Evolutionary conservation across 2,113 vertebrate species (phyloP).

Genomic region (Corythoichthys intestinalis): DNA sequence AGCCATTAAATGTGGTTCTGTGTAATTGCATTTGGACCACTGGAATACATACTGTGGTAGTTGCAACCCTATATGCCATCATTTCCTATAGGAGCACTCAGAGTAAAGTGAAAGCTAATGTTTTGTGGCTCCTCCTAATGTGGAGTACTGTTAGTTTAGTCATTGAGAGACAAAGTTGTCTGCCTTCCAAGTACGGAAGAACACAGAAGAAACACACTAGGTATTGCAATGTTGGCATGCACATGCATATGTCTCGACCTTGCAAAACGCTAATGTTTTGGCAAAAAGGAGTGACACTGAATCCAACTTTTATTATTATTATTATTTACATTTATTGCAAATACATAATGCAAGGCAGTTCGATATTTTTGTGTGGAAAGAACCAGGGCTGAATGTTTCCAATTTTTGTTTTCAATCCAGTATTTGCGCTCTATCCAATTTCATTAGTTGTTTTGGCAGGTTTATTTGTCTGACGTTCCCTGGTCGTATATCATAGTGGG

Average conservation of each 20-base stretch:
- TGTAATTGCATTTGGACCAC: constrained; percentile 57
- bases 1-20: constrained; percentile 50
- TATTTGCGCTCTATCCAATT: constrained; percentile 54
- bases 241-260: constrained; percentile 4
- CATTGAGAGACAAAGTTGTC: constrained; percentile 34
- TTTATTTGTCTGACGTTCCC: constrained; percentile 40
- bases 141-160: constrained; percentile 55
- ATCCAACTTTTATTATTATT: neutral
- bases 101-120: constrained; percentile 64
- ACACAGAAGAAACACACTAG: neutral
- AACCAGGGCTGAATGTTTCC: constrained; percentile 26
- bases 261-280: constrained; percentile 9
- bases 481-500: constrained; percentile 50
- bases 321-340: neutral
- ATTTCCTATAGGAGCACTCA: constrained; percentile 67
- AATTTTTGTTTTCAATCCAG: constrained; percentile 31
- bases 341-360: neutral
- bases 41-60: constrained; percentile 60
- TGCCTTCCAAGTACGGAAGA: constrained; percentile 9
- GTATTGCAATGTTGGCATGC: neutral
- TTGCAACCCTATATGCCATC: constrained; percentile 50
- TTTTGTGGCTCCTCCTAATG: constrained; percentile 45
- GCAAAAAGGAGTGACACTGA: constrained; percentile 12
- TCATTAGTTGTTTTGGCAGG: constrained; percentile 49
- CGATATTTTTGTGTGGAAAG: constrained; percentile 10